Conservation (phyloP, 2,888 invertebrate species). For the Minunthozetes semirufus region DNA sequence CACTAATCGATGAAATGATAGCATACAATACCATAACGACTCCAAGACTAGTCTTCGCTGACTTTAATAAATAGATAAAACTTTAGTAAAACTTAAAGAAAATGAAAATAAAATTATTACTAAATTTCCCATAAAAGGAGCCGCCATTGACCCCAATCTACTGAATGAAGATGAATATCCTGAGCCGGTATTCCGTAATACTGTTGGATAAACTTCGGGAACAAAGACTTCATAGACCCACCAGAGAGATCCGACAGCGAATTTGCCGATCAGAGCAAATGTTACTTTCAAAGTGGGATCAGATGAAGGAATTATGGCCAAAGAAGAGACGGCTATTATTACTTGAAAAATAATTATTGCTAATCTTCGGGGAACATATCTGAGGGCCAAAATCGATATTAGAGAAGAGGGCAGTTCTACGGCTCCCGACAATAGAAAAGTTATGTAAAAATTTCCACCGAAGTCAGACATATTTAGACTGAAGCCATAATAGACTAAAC, state of each 20-base stretch:
- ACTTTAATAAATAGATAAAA: background rate
- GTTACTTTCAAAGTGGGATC: background rate
- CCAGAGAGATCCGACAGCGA: slow-evolving; percentile 26
- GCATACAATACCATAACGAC: slow-evolving; percentile 32
- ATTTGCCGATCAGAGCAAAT: slow-evolving; percentile 35
- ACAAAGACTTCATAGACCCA: slow-evolving; percentile 3
- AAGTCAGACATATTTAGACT: slow-evolving; percentile 71
- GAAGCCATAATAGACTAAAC: slow-evolving; percentile 75
- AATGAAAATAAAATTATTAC: slow-evolving; percentile 13
- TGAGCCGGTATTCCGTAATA: slow-evolving; percentile 34
- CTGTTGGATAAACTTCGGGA: slow-evolving; percentile 37
- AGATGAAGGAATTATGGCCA: slow-evolving; percentile 2
- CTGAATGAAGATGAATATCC: slow-evolving; percentile 27
- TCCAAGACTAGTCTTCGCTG: background rate
- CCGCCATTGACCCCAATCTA: slow-evolving; percentile 35
- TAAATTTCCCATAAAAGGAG: slow-evolving; percentile 37
- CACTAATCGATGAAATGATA: slow-evolving; percentile 11
- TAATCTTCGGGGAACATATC: slow-evolving; percentile 19
- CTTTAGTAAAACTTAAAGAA: background rate
- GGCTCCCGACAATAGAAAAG: slow-evolving; percentile 67
- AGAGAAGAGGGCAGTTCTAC: slow-evolving; percentile 69
- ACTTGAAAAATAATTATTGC: background rate
- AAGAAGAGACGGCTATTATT: slow-evolving; percentile 3
- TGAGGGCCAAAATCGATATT: slow-evolving; percentile 26
- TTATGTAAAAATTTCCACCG: slow-evolving; percentile 72